A percentile compares a stretch with the other conserved stretches of the same genome.
These are phyloP conservation scores for Cervus canadensis DNA, from an alignment of 2,113 vertebrate species.

Conservation along the genomic window DNA sequence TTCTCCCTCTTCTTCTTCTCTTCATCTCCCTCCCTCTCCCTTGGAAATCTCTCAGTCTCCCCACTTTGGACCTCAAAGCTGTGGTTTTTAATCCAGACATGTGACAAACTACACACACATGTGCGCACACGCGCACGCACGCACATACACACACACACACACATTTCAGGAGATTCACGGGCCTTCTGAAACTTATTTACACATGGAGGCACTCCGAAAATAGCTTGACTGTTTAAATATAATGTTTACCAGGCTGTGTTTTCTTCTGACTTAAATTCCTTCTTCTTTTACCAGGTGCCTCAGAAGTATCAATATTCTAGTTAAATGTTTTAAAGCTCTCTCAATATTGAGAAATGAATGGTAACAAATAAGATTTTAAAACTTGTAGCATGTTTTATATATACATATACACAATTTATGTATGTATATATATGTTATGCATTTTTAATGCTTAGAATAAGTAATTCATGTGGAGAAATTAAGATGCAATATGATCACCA, in stretches of 20 bases:
- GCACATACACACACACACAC: not conserved
- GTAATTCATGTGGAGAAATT: not conserved
- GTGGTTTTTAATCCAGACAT: not conserved
- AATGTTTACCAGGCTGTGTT: not conserved
- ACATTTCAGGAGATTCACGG: not conserved
- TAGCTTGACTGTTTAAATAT: not conserved
- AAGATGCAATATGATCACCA: not conserved
- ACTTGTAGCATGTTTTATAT: not conserved
- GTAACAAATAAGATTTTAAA: not conserved
- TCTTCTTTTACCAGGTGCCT: not conserved
- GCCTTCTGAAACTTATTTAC: not conserved
- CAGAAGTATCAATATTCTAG: not conserved
- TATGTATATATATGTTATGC: not conserved
- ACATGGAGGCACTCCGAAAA: not conserved
- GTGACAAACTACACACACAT: not conserved
- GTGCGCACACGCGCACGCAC: not conserved
- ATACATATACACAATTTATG: not conserved
- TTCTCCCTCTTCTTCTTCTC: rapidly evolving
- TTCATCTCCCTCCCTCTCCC: not conserved
- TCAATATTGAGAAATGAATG: not conserved
- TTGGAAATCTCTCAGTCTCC: not conserved
- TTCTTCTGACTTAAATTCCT: not conserved
- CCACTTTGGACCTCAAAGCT: not conserved
- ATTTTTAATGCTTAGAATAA: not conserved
- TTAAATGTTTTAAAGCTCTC: not conserved